phyloP scores from a whole-genome alignment of 1,140 invertebrate genomes.

The Asbolus verrucosus region DNA sequence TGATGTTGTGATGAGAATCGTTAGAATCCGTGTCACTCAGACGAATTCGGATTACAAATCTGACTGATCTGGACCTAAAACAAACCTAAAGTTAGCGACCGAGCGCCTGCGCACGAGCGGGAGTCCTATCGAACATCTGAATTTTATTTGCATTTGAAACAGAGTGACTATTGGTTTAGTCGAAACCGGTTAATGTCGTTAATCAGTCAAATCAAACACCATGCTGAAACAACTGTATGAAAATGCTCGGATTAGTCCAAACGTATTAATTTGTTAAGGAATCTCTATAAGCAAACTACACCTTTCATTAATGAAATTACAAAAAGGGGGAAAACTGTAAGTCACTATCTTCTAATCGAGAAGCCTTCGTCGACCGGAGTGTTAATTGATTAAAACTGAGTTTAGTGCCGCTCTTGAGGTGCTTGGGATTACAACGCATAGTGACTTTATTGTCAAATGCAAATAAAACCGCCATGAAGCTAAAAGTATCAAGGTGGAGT shows the following conservation, averaged over 20 bases:
- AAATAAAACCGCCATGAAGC: conserved; percentile 57
- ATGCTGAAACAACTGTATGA: conserved; percentile 44
- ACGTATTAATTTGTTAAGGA: conserved; percentile 47
- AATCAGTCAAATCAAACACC: conserved; percentile 41
- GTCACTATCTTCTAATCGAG: conserved; percentile 44
- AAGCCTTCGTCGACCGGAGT: conserved; percentile 20
- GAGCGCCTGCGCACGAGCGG: no score
- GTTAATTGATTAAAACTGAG: conserved; percentile 47
- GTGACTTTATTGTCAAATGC: conserved; percentile 58
- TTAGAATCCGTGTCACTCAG: conserved; percentile 22
- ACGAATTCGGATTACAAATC: conserved; percentile 56
- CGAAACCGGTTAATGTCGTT: conserved; percentile 37
- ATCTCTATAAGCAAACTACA: conserved; percentile 63
- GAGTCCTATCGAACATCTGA: no score
- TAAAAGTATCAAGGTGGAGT: conserved; percentile 60
- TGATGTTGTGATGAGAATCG: conserved; percentile 16
- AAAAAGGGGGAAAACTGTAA: conserved; percentile 48
- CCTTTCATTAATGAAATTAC: conserved; percentile 58
- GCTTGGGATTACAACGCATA: conserved; percentile 20
- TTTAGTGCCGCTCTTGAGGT: conserved; percentile 15
- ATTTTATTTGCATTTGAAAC: conserved; percentile 58
- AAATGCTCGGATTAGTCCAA: conserved; percentile 45
- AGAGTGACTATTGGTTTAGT: conserved; percentile 37
- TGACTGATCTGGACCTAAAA: conserved; percentile 63
- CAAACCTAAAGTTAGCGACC: conserved; percentile 8